A percentile compares a stretch with the other conserved stretches of the same genome.
Evolutionary conservation across 64 coral and sea anemone genomes (phyloP).

Genomic region (Anthopleura sola): DNA sequence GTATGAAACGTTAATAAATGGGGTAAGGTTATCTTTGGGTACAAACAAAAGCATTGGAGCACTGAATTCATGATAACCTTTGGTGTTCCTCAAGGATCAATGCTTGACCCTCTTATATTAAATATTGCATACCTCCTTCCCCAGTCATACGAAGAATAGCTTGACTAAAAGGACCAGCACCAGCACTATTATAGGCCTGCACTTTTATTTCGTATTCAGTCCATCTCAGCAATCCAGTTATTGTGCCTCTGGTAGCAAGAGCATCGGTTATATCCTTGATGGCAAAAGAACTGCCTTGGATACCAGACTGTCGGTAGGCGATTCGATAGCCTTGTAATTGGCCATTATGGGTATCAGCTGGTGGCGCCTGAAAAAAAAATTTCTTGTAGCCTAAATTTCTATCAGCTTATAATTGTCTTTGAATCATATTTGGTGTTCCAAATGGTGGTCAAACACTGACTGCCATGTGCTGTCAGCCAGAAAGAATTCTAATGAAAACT

Average conservation of each 20-base stretch:
- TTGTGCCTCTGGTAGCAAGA: constrained; percentile 48
- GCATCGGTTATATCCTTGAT: constrained; percentile 38
- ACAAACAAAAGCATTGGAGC: not conserved
- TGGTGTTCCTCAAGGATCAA: not conserved
- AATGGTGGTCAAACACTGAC: not conserved
- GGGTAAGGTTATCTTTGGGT: not conserved
- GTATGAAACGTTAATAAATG: too few relatives aligned
- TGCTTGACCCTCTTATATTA: not conserved
- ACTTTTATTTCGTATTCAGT: constrained; percentile 83
- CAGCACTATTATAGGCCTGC: constrained; percentile 68
- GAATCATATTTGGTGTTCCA: not conserved
- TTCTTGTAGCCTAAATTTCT: not conserved
- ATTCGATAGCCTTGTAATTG: constrained; percentile 63
- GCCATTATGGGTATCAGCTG: constrained; percentile 45
- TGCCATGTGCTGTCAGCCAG: not conserved
- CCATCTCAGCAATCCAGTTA: constrained; percentile 63
- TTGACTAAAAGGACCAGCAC: constrained; percentile 47
- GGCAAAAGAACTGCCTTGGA: constrained; percentile 39
- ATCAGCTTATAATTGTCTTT: too few relatives aligned
- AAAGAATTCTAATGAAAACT: not conserved
- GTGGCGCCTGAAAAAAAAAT: constrained; percentile 25
- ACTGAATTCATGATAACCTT: not conserved
- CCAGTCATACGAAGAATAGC: constrained; percentile 57
- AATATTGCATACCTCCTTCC: constrained; percentile 60
- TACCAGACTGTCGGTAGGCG: constrained; percentile 57